These are phyloP conservation scores for Sylvilagus floridanus DNA, from an alignment of 2,797 vertebrate genomes.

Conservation along the genomic window DNA sequence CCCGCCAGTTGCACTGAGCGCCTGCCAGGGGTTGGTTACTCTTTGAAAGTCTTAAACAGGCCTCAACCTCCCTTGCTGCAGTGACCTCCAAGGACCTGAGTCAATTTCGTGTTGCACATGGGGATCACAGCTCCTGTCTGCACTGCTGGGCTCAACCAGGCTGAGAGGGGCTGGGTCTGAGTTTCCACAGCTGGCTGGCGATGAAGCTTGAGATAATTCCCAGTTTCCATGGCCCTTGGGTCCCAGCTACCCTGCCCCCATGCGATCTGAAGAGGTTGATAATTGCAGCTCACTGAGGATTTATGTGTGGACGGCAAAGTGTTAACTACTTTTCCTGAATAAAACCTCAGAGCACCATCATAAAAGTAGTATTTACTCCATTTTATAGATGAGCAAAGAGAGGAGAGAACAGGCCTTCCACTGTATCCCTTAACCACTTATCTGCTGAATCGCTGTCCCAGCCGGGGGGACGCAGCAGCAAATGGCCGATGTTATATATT, in stretches of 20 bases:
- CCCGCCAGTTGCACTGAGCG: background rate
- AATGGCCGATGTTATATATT: background rate
- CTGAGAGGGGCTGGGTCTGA: background rate
- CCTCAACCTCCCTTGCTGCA: background rate
- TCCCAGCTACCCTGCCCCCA: background rate
- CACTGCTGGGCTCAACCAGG: background rate
- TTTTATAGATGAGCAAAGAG: conserved; percentile 51
- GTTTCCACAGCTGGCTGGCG: conserved; percentile 35
- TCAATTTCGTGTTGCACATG: background rate
- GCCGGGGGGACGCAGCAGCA: background rate
- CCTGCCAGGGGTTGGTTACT: background rate
- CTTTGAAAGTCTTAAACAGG: conserved; percentile 46
- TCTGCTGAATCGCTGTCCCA: background rate
- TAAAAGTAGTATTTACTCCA: conserved; percentile 58
- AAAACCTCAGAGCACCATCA: conserved; percentile 56
- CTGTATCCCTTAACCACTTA: background rate
- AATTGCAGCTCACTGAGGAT: conserved; percentile 40
- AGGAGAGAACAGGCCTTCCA: background rate
- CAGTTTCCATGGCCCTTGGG: background rate
- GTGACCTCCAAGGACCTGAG: background rate
- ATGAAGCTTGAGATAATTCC: conserved; percentile 32
- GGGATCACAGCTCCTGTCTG: background rate
- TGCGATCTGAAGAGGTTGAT: conserved; percentile 28
- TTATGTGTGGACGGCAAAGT: conserved; percentile 9
- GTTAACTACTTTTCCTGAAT: conserved; percentile 54